Evolutionary conservation across 2,888 invertebrate genomes (phyloP).

Genomic region (Dorcus parallelipipedus): DNA sequence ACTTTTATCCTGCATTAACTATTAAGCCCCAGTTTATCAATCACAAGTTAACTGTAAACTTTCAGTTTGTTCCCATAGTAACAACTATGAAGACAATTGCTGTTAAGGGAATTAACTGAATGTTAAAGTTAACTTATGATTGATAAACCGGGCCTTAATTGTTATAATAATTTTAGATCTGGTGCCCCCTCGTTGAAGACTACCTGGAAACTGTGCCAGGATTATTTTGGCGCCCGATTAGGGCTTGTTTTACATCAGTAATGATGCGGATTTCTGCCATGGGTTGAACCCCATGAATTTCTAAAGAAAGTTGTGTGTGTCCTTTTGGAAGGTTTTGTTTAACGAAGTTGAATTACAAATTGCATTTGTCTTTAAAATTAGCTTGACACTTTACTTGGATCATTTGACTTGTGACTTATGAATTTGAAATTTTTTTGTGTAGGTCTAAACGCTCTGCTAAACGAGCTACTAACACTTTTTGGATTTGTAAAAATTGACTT

Average conservation of each 20-base stretch:
- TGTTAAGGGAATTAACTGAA: too few species aligned
- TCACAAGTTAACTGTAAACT: too few species aligned
- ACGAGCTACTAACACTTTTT: background rate
- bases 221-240: constrained; percentile 30
- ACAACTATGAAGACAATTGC: too few species aligned
- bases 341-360: background rate
- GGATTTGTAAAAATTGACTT: background rate
- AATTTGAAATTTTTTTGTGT: too few species aligned
- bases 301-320: background rate
- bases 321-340: background rate
- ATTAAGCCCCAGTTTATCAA: too few species aligned
- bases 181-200: constrained; percentile 42
- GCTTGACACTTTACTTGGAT: too few species aligned
- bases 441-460: background rate
- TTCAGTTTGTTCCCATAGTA: too few species aligned
- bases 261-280: constrained; percentile 33
- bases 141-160: too few species aligned
- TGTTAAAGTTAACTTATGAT: too few species aligned
- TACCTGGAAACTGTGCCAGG: background rate
- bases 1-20: constrained; percentile 1
- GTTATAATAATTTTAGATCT: constrained; percentile 30
- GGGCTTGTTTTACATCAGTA: constrained; percentile 29
- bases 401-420: too few species aligned
- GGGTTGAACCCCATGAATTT: constrained; percentile 37
- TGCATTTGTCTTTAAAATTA: background rate